Conservation (phyloP, 2,888 invertebrate genomes). For the Sinelater perroti region DNA sequence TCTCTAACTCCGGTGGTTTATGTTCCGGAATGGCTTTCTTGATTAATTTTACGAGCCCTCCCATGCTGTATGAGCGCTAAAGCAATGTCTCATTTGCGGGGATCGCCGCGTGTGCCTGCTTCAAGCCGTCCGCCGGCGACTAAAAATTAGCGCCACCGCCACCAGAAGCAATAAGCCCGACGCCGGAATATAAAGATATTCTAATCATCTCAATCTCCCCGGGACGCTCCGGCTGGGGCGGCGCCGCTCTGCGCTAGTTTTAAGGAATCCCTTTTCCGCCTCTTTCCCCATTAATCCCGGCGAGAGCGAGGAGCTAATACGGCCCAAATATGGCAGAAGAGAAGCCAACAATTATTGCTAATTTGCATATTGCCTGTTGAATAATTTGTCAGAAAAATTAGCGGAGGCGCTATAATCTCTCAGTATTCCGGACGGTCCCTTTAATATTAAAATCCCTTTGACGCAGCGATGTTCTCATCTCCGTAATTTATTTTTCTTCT, state of each 20-base stretch:
- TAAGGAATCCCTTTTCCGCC: conserved; percentile 8
- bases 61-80: conserved; percentile 35
- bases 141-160: background rate
- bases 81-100: conserved; percentile 31
- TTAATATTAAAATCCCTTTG: conserved; percentile 35
- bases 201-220: conserved; percentile 22
- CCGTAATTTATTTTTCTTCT: conserved; percentile 23
- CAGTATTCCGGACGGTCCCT: conserved; percentile 23
- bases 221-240: conserved; percentile 4
- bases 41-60: conserved; percentile 48
- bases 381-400: conserved; percentile 43
- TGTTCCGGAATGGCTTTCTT: conserved; percentile 47
- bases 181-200: conserved; percentile 19
- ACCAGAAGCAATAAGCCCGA: conserved; percentile 13
- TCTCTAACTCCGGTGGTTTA: conserved; percentile 44
- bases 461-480: conserved; percentile 12
- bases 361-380: conserved; percentile 44
- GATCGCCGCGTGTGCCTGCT: conserved; percentile 11
- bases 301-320: conserved; percentile 8
- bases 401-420: conserved; percentile 25
- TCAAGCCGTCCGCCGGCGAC: background rate
- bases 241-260: conserved; percentile 11
- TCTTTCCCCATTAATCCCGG: background rate
- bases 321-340: conserved; percentile 35
- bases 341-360: conserved; percentile 40